Evolutionary conservation across 2,888 invertebrate species (phyloP).

Genomic region (Cerastoderma edule): DNA sequence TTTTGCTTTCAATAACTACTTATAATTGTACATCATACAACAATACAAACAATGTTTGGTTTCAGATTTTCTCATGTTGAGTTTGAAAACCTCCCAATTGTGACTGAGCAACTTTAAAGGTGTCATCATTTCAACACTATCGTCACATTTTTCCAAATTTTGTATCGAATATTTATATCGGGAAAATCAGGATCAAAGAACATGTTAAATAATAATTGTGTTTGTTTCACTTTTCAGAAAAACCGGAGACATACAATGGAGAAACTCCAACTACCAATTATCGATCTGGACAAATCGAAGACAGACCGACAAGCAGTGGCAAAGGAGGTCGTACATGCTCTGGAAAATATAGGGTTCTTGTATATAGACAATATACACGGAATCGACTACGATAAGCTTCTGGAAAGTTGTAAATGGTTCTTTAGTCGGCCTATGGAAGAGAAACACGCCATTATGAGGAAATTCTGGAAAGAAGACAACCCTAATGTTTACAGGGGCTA

Average conservation of each 20-base stretch:
- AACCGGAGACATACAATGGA: not conserved
- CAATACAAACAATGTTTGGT: no score
- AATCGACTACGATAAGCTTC: slow-evolving; percentile 60
- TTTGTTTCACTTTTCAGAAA: no score
- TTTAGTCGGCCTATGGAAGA: slow-evolving; percentile 59
- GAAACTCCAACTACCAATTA: slow-evolving; percentile 58
- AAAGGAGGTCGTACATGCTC: slow-evolving; percentile 61
- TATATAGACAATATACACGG: slow-evolving; percentile 67
- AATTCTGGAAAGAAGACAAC: slow-evolving; percentile 63
- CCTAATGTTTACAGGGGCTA: slow-evolving; percentile 70
- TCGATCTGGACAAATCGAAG: slow-evolving; percentile 64
- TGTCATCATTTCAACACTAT: no score
- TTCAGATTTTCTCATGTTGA: no score
- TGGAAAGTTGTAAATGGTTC: slow-evolving; percentile 65
- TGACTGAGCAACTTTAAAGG: no score
- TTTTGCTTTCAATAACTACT: no score
- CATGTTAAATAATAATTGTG: no score
- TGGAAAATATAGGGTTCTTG: slow-evolving; percentile 70
- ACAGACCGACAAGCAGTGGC: slow-evolving; percentile 55
- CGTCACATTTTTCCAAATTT: no score
- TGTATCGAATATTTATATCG: no score
- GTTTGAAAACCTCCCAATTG: no score
- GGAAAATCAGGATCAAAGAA: no score
- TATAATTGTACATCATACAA: no score
- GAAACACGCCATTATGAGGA: slow-evolving; percentile 57